Evolutionary conservation across 2,113 vertebrate genomes (phyloP).

Genomic region (Pomatostomus ruficeps): DNA sequence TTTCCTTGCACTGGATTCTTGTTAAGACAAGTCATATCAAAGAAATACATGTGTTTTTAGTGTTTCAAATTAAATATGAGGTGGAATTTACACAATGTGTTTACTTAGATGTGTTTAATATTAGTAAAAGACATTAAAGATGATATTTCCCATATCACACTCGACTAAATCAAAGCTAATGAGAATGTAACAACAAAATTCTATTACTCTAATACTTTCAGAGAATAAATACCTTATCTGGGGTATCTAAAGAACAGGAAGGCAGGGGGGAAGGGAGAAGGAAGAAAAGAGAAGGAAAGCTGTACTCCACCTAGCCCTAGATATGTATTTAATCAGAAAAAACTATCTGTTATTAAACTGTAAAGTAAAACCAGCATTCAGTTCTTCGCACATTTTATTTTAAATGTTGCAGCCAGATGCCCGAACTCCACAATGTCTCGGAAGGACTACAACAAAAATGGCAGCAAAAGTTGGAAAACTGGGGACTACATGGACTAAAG

Average conservation of each 20-base stretch:
- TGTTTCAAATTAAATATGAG: neutral
- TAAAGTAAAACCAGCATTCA: neutral
- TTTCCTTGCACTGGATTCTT: neutral
- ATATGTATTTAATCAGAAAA: neutral
- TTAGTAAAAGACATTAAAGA: neutral
- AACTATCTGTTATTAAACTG: neutral
- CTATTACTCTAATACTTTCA: neutral
- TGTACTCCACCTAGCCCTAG: neutral
- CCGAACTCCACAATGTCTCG: neutral
- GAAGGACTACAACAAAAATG: neutral
- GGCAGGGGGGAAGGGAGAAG: accelerated
- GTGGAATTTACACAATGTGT: neutral
- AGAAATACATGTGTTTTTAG: neutral
- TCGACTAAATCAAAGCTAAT: neutral
- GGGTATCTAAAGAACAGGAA: neutral
- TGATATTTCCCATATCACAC: neutral
- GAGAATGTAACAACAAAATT: neutral
- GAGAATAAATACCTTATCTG: neutral
- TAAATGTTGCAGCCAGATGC: neutral
- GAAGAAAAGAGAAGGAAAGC: neutral
- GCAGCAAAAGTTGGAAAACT: neutral
- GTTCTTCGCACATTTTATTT: neutral
- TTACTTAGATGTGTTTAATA: neutral
- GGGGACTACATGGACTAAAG: neutral
- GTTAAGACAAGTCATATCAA: neutral